Evolutionary conservation across 2,797 vertebrate genomes (phyloP).

Genomic region (Enteromius trimaculatus): DNA sequence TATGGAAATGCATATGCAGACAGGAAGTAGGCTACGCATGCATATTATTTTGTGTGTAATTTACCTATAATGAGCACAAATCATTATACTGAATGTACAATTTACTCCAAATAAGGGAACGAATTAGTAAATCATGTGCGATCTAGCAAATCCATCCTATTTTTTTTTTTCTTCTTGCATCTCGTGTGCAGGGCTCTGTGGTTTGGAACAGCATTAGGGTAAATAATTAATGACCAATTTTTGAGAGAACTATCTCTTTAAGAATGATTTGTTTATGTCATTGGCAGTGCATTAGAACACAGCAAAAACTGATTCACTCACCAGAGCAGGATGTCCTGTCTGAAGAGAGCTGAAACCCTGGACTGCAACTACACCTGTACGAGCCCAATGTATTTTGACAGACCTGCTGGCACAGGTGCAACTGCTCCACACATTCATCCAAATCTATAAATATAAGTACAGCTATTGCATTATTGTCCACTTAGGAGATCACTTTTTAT

Average conservation of each 20-base stretch:
- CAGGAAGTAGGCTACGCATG: no score
- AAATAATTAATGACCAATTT: not conserved
- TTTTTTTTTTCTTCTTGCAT: no score
- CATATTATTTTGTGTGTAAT: no score
- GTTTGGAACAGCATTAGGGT: not conserved
- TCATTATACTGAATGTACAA: no score
- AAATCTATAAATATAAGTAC: conserved; percentile 62
- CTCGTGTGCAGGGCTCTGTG: not conserved
- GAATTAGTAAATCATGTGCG: no score
- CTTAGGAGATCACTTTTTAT: not conserved
- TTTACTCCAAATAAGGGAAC: no score
- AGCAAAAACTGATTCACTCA: conserved; percentile 36
- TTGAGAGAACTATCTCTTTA: not conserved
- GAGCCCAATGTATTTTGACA: conserved; percentile 76
- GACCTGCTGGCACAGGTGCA: conserved; percentile 68
- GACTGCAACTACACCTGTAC: conserved; percentile 68
- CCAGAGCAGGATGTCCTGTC: conserved; percentile 55
- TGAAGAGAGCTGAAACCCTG: conserved; percentile 62
- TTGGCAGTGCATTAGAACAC: not conserved
- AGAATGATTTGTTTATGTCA: not conserved
- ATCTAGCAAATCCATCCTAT: no score
- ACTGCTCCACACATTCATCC: conserved; percentile 67
- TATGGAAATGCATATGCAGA: no score
- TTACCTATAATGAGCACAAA: no score
- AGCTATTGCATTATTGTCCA: not conserved